Conservation (phyloP, 2,113 vertebrate genomes). For the Casuarius casuarius region DNA sequence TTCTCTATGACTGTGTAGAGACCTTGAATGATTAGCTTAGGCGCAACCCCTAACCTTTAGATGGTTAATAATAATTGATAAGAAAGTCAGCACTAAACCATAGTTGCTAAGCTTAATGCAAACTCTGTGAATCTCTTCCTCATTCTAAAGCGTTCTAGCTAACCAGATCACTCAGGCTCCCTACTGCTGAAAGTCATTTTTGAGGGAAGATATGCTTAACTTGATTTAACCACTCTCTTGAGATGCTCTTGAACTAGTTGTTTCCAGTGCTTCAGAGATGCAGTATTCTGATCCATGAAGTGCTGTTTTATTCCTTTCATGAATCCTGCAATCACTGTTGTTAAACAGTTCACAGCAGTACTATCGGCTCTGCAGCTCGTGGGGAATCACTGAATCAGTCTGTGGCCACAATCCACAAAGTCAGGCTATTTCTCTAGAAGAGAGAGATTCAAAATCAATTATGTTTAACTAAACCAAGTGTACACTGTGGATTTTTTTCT, state of each 20-base stretch:
- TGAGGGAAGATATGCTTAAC: neutral
- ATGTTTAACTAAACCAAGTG: neutral
- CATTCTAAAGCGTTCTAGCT: neutral
- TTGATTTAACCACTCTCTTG: conserved; percentile 18
- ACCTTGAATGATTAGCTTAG: neutral
- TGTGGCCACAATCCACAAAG: neutral
- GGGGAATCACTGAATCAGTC: conserved; percentile 15
- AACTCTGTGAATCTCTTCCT: neutral
- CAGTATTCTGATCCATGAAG: conserved; percentile 39
- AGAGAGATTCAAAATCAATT: conserved; percentile 7
- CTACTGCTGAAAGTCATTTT: neutral
- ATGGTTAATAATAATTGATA: neutral
- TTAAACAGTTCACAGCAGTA: conserved; percentile 7
- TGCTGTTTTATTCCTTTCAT: conserved; percentile 14
- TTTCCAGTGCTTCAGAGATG: neutral
- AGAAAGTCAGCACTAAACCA: neutral
- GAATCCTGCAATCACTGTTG: neutral
- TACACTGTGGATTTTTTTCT: neutral
- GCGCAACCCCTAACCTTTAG: neutral
- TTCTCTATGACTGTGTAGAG: neutral
- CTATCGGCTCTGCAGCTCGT: neutral
- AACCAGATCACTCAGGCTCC: neutral
- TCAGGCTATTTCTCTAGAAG: neutral
- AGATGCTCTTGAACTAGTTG: conserved; percentile 9
- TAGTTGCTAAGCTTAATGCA: neutral